Conservation (phyloP, 2,797 vertebrate genomes). For the Rhynchotus rufescens region DNA sequence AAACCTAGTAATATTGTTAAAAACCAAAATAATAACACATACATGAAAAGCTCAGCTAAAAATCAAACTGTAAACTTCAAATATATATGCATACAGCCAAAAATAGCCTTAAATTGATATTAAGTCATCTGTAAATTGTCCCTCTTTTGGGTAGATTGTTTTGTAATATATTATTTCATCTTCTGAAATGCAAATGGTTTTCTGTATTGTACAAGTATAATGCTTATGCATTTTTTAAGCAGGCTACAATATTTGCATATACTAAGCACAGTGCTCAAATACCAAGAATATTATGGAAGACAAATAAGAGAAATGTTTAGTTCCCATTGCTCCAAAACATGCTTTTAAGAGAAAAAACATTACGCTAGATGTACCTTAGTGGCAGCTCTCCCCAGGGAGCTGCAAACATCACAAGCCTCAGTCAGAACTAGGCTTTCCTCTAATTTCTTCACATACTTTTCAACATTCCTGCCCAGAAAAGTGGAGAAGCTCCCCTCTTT, state of each 20-base stretch:
- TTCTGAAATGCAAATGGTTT: slow-evolving; percentile 25
- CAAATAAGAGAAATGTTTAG: neutral
- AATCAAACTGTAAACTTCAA: neutral
- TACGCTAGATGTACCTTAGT: neutral
- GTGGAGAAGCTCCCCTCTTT: neutral
- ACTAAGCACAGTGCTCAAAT: neutral
- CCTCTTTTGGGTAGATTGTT: neutral
- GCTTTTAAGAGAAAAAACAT: neutral
- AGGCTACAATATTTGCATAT: neutral
- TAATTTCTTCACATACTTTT: neutral
- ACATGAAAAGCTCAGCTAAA: neutral
- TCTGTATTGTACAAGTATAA: slow-evolving; percentile 6
- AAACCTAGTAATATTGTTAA: neutral
- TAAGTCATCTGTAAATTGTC: slow-evolving; percentile 6
- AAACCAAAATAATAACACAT: neutral
- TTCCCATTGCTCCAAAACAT: neutral
- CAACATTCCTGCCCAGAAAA: neutral
- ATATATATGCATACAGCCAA: neutral
- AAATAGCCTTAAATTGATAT: neutral
- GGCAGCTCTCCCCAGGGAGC: neutral
- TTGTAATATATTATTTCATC: neutral
- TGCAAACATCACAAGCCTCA: neutral
- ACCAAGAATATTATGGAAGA: neutral
- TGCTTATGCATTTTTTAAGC: neutral
- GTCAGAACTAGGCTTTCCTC: neutral